A percentile compares a stretch with the other conserved stretches of the same genome.
Evolutionary conservation across 2,797 vertebrate genomes (phyloP).

Genomic region (Pantherophis alleghaniensis): DNA sequence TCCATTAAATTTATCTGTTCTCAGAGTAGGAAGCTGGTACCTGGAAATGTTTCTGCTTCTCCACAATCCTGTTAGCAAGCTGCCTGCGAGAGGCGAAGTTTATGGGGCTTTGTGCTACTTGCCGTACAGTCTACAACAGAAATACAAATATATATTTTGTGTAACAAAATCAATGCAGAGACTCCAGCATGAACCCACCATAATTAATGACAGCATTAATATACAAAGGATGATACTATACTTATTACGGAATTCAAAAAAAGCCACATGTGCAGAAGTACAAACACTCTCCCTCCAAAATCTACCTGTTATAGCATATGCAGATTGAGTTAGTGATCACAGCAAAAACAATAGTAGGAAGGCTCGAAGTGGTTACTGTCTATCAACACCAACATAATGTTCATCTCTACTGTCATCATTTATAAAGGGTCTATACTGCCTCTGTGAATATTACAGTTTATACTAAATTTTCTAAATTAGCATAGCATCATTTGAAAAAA

Average conservation of each 20-base stretch:
- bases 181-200: not conserved
- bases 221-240: not conserved
- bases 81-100: constrained; percentile 76
- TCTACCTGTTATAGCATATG: not conserved
- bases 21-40: constrained; percentile 61
- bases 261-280: not conserved
- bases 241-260: not conserved
- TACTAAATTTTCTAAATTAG: not conserved
- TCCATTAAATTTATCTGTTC: not conserved
- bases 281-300: not conserved
- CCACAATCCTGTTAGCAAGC: constrained; percentile 78
- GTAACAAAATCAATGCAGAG: not conserved
- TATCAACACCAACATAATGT: not conserved
- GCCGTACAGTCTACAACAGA: constrained; percentile 76
- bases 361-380: not conserved
- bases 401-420: not conserved
- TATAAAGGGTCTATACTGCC: not conserved
- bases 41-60: constrained; percentile 91
- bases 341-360: not conserved
- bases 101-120: constrained; percentile 79
- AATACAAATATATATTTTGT: constrained; percentile 27
- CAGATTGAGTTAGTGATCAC: not conserved
- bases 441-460: not conserved
- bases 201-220: not conserved
- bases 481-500: not conserved